phyloP scores from a whole-genome alignment of 1,140 invertebrate species.

The Ips typographus region DNA sequence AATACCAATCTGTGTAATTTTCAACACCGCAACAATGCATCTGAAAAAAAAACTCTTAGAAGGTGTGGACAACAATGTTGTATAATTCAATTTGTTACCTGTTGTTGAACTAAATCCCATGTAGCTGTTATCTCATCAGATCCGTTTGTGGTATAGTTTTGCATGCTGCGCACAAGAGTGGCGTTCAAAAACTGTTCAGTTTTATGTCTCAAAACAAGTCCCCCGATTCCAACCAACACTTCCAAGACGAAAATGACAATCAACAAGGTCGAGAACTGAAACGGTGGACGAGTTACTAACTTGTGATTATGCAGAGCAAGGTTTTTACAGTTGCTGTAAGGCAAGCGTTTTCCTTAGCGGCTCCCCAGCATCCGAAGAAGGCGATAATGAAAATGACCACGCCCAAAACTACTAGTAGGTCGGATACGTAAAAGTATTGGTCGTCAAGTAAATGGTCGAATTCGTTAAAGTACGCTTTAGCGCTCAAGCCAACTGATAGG shows the following conservation, averaged over 20 bases:
- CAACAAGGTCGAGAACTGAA: conserved; percentile 78
- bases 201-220: conserved; percentile 73
- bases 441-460: conserved; percentile 68
- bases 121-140: conserved; percentile 55
- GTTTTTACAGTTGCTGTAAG: conserved; percentile 75
- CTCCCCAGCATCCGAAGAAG: conserved; percentile 86
- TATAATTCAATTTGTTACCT: conserved; percentile 58
- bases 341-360: conserved; percentile 80
- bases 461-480: conserved; percentile 64
- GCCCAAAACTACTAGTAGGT: conserved; percentile 78
- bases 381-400: conserved; percentile 77
- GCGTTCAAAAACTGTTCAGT: conserved; percentile 63
- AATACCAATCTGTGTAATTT: conserved; percentile 63
- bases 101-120: conserved; percentile 74
- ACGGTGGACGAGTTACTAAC: neutral
- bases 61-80: neutral
- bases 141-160: conserved; percentile 60
- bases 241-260: conserved; percentile 81
- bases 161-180: conserved; percentile 65
- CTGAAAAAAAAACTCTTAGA: conserved; percentile 50
- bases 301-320: neutral
- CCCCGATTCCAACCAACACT: conserved; percentile 79
- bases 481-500: conserved; percentile 68
- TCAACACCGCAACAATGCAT: conserved; percentile 73
- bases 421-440: conserved; percentile 68